These are phyloP conservation scores for Rattus norvegicus DNA, from an alignment of 2,113 vertebrate species.

Conservation along the genomic window DNA sequence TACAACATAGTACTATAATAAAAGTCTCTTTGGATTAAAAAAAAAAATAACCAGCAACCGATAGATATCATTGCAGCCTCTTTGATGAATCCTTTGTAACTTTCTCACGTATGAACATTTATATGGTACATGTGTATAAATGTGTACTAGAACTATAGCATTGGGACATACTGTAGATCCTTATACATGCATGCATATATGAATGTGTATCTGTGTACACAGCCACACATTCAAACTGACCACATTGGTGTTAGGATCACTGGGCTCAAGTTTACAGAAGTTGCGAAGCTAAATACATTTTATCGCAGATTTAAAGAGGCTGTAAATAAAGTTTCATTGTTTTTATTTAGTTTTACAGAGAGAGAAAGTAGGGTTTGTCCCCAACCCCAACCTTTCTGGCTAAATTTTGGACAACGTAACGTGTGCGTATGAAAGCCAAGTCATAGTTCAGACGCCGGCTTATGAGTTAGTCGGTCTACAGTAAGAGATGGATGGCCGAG, in stretches of 20 bases:
- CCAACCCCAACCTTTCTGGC: neutral
- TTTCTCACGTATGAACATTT: neutral
- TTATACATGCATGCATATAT: too few relatives aligned
- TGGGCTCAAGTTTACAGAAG: neutral
- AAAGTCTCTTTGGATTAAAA: neutral
- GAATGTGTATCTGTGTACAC: neutral
- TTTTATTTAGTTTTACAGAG: neutral
- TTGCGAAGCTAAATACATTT: neutral
- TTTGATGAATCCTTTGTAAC: neutral
- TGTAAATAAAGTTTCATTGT: neutral
- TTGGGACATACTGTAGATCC: neutral
- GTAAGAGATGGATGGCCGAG: constrained; percentile 7
- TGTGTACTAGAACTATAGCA: neutral
- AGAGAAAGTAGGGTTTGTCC: neutral
- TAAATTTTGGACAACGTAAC: constrained; percentile 66
- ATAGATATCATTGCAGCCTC: neutral
- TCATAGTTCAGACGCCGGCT: neutral
- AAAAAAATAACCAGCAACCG: neutral
- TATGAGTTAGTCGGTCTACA: constrained; percentile 27
- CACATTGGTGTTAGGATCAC: neutral
- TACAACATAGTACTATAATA: neutral
- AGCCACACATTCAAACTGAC: neutral
- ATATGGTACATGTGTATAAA: neutral
- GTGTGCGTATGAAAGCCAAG: neutral
- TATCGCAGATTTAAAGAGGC: neutral